Evolutionary conservation across 1,140 invertebrate genomes (phyloP).

Genomic region (Mactra quadrangularis): DNA sequence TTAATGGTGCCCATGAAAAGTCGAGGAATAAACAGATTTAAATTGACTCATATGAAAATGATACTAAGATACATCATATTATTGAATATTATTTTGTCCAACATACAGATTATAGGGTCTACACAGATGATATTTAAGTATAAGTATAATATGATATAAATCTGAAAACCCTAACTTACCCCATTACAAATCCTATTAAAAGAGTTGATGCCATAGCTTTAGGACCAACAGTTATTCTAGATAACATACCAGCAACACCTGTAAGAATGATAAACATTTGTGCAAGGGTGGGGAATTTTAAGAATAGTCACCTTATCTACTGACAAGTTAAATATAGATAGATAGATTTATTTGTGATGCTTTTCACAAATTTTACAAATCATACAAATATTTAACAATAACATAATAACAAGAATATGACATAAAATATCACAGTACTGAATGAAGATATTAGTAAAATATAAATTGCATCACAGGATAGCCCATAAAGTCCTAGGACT

Average conservation of each 20-base stretch:
- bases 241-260: not conserved
- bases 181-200: not conserved
- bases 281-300: not conserved
- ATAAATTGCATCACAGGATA: too few species aligned
- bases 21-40: not conserved
- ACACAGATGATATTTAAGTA: not conserved
- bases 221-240: not conserved
- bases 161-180: not conserved
- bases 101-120: not conserved
- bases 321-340: not conserved
- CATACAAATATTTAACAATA: not conserved
- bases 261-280: not conserved
- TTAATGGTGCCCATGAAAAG: not conserved
- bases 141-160: not conserved
- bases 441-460: too few species aligned
- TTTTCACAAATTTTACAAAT: not conserved
- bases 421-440: too few species aligned
- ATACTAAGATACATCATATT: not conserved
- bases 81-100: not conserved
- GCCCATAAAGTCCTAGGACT: too few species aligned
- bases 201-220: not conserved
- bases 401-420: not conserved
- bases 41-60: not conserved
- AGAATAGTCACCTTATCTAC: not conserved
- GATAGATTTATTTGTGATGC: not conserved